phyloP scores from a whole-genome alignment of 2,888 invertebrate species.

The Antheraea assamensis region DNA sequence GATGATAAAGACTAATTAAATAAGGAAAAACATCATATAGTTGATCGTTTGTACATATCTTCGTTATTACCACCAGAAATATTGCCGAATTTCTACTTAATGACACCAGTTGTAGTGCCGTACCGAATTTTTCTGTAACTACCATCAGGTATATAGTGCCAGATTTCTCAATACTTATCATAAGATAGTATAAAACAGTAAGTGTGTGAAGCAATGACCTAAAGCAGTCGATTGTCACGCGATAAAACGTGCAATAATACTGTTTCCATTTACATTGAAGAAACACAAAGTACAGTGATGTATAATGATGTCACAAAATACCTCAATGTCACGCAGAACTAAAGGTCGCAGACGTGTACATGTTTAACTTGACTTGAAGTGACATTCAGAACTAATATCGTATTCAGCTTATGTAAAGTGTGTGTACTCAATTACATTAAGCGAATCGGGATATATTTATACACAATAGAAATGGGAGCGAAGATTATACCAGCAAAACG shows the following conservation, averaged over 20 bases:
- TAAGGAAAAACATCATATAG: too few relatives aligned
- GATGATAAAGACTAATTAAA: too few relatives aligned
- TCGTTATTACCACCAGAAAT: too few relatives aligned
- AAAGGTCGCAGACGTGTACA: slow-evolving; percentile 10
- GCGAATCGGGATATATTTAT: slow-evolving; percentile 23
- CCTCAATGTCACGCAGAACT: slow-evolving; percentile 8
- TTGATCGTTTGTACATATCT: too few relatives aligned
- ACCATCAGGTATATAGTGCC: too few relatives aligned
- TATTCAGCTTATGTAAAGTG: slow-evolving; percentile 32
- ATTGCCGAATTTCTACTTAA: too few relatives aligned
- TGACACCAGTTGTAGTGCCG: too few relatives aligned
- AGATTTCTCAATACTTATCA: too few relatives aligned
- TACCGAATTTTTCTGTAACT: too few relatives aligned
- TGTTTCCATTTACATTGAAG: neutral
- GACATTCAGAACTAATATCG: slow-evolving; percentile 37
- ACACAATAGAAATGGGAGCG: slow-evolving; percentile 11
- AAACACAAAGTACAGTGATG: neutral
- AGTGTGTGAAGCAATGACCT: neutral
- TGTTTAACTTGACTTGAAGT: slow-evolving; percentile 16
- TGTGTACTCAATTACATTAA: slow-evolving; percentile 28
- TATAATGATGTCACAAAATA: slow-evolving; percentile 1
- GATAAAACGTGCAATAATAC: neutral
- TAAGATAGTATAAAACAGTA: too few relatives aligned
- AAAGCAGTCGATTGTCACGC: neutral
- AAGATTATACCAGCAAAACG: too few relatives aligned